phyloP scores from a whole-genome alignment of 2,888 invertebrate species.

The Smittia aterrima region DNA sequence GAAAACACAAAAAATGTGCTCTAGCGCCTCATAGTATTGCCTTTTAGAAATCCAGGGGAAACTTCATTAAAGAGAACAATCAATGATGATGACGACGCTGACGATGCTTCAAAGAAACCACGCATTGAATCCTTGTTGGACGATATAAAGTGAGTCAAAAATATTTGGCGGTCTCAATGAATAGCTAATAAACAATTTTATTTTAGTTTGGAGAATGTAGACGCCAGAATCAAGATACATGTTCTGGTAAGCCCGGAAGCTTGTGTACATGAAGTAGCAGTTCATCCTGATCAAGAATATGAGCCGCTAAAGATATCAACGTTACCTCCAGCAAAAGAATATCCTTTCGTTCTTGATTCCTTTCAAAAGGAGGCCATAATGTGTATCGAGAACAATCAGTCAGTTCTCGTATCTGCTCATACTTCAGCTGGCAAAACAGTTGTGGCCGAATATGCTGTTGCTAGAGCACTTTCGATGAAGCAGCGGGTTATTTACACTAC shows the following conservation, averaged over 20 bases:
- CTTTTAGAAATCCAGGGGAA: background rate
- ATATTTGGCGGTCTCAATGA: background rate
- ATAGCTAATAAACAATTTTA: background rate
- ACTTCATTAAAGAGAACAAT: slow-evolving; percentile 43
- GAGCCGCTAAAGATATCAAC: slow-evolving; percentile 59
- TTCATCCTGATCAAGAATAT: slow-evolving; percentile 84
- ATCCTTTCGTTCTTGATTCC: slow-evolving; percentile 92
- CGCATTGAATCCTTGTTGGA: slow-evolving; percentile 50
- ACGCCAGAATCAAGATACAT: slow-evolving; percentile 81
- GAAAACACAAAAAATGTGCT: slow-evolving; percentile 24
- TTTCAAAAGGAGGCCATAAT: slow-evolving; percentile 96
- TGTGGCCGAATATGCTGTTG: slow-evolving; percentile 79
- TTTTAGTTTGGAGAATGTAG: slow-evolving; percentile 68
- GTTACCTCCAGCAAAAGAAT: slow-evolving; percentile 82
- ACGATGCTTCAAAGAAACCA: slow-evolving; percentile 44
- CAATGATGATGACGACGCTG: slow-evolving; percentile 43
- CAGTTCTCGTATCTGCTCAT: slow-evolving; percentile 97
- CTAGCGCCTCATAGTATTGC: no score
- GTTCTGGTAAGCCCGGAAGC: slow-evolving; percentile 86
- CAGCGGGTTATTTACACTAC: slow-evolving; percentile 99
- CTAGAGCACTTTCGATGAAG: slow-evolving; percentile 86
- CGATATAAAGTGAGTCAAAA: slow-evolving; percentile 46
- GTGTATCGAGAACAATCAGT: slow-evolving; percentile 97
- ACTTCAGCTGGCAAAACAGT: slow-evolving; percentile 77
- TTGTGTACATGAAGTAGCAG: slow-evolving; percentile 94